Percentiles rank a stretch among this genome's conserved stretches.
Evolutionary conservation across 2,113 vertebrate genomes (phyloP).

Genomic region (Struthidea cinerea): DNA sequence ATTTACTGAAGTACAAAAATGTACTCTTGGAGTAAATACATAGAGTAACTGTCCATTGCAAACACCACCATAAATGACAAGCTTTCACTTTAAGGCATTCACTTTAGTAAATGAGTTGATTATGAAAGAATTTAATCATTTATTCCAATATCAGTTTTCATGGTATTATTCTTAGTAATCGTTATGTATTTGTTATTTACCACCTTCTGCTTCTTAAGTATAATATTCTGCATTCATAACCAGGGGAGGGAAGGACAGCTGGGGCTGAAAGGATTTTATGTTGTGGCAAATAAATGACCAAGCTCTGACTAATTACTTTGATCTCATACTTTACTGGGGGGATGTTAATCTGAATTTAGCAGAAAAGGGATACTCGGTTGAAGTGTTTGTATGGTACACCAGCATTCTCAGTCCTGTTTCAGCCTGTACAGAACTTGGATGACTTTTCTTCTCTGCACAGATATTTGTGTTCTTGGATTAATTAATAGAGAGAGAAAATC

Average conservation of each 20-base stretch:
- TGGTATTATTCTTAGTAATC: conserved; percentile 38
- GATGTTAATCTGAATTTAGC: conserved; percentile 22
- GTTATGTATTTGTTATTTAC: conserved; percentile 10
- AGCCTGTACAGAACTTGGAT: background rate
- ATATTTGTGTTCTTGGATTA: background rate
- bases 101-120: conserved; percentile 55
- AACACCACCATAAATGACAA: conserved; percentile 14
- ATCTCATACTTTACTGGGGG: background rate
- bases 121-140: conserved; percentile 36
- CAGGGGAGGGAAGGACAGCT: background rate
- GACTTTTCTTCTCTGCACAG: background rate
- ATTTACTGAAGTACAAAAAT: conserved; percentile 58
- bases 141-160: conserved; percentile 27
- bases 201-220: conserved; percentile 1
- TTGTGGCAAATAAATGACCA: conserved; percentile 1
- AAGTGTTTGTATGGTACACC: background rate
- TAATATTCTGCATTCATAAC: background rate
- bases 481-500: background rate
- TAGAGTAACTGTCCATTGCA: conserved; percentile 16
- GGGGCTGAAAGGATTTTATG: background rate
- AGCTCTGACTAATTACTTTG: background rate
- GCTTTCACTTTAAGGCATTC: conserved; percentile 19
- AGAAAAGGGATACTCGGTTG: background rate
- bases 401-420: background rate
- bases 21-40: conserved; percentile 34